Evolutionary conservation across 2,888 invertebrate species (phyloP).

Genomic region (Phrixothrix hirtus): DNA sequence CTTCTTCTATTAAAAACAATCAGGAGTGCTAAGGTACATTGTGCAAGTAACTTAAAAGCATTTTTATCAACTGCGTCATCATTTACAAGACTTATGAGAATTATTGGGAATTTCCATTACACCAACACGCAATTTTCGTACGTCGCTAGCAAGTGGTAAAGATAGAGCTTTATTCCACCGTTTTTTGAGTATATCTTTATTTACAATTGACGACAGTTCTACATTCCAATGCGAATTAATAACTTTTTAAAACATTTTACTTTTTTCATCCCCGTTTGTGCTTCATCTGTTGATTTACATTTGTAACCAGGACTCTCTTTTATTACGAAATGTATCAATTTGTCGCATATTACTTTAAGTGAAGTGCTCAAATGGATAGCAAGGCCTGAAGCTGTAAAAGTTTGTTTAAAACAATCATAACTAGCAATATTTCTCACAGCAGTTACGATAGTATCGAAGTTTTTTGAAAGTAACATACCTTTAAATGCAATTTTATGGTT

Average conservation of each 20-base stretch:
- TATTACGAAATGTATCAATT: constrained; percentile 12
- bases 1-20: neutral
- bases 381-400: constrained; percentile 22
- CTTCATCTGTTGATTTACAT: constrained; percentile 5
- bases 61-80: neutral
- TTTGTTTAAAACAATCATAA: constrained; percentile 26
- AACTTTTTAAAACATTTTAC: constrained; percentile 7
- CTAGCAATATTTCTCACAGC: constrained; percentile 22
- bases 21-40: no score
- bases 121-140: constrained; percentile 23
- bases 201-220: constrained; percentile 3
- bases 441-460: constrained; percentile 17
- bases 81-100: neutral
- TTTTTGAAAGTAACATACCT: neutral
- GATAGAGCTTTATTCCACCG: constrained; percentile 22
- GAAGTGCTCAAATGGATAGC: constrained; percentile 26
- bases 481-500: neutral
- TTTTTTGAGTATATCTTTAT: constrained; percentile 27
- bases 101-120: no score
- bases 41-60: neutral
- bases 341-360: constrained; percentile 16
- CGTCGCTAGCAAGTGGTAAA: constrained; percentile 22
- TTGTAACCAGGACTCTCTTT: no score
- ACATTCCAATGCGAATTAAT: constrained; percentile 3
- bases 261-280: neutral